phyloP scores from a whole-genome alignment of 2,113 vertebrate species.

The Phrynosoma blainvillii region DNA sequence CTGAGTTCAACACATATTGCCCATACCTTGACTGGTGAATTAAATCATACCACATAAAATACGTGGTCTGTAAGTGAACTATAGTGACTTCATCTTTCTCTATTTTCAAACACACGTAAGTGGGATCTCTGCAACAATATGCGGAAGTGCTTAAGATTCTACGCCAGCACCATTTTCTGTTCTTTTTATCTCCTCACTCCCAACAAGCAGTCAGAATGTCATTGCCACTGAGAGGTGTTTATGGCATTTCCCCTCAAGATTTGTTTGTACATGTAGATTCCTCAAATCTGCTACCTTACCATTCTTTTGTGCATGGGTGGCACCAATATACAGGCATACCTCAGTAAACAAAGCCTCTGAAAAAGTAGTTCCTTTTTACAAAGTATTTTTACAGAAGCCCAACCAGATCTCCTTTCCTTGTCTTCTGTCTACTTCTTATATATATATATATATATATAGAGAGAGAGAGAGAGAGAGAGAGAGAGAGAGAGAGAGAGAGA shows the following conservation, averaged over 20 bases:
- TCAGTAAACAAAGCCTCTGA: too few relatives aligned
- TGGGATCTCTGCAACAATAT: neutral
- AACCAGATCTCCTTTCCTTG: too few relatives aligned
- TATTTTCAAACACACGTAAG: neutral
- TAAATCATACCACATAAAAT: neutral
- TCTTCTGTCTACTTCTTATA: too few relatives aligned
- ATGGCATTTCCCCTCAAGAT: neutral
- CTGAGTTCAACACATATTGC: neutral
- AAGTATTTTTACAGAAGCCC: too few relatives aligned
- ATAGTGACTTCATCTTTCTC: neutral
- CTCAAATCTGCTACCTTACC: neutral
- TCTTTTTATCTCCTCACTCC: neutral
- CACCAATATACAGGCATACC: too few relatives aligned
- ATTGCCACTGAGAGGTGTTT: neutral
- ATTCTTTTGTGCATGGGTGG: neutral
- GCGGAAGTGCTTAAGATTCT: neutral
- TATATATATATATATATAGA: too few relatives aligned
- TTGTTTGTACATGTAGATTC: neutral
- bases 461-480: too few relatives aligned
- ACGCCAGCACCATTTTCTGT: neutral
- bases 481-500: too few relatives aligned
- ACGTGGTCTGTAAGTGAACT: too few relatives aligned
- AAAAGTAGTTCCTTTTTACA: too few relatives aligned
- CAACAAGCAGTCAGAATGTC: neutral
- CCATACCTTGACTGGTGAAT: neutral